Conservation (phyloP, 2,113 vertebrate genomes). For the Halcyon malimbica region DNA sequence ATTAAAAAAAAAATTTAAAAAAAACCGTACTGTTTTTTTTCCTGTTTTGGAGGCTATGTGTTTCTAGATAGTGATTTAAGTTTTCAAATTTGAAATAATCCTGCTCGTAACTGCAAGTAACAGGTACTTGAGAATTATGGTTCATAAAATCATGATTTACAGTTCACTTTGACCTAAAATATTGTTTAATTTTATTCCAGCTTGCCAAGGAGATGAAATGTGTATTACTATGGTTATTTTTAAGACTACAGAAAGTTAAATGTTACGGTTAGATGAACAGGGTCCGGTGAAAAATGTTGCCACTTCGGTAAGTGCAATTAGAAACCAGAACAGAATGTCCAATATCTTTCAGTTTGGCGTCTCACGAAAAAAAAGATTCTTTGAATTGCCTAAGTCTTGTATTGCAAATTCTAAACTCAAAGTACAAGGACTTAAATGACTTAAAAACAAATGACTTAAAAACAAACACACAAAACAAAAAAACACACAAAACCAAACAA, state of each 20-base stretch:
- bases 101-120: background rate
- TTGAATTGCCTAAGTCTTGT: background rate
- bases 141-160: background rate
- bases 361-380: background rate
- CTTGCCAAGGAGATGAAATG: background rate
- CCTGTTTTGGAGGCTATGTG: accelerated
- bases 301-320: background rate
- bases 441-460: background rate
- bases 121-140: background rate
- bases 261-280: background rate
- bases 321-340: background rate
- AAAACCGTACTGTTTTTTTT: background rate
- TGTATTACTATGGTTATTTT: background rate
- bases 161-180: background rate
- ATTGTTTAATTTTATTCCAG: background rate
- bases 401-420: background rate
- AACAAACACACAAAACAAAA: background rate
- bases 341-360: background rate
- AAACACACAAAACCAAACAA: too few species aligned
- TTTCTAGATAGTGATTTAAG: background rate
- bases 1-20: background rate
- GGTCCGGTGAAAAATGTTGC: background rate
- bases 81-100: background rate
- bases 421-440: background rate
- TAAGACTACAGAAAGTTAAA: background rate